Evolutionary conservation across 2,113 vertebrate genomes (phyloP), one percentile per base, ranked within the genome.

Genomic region (Struthio camelus): DNA sequence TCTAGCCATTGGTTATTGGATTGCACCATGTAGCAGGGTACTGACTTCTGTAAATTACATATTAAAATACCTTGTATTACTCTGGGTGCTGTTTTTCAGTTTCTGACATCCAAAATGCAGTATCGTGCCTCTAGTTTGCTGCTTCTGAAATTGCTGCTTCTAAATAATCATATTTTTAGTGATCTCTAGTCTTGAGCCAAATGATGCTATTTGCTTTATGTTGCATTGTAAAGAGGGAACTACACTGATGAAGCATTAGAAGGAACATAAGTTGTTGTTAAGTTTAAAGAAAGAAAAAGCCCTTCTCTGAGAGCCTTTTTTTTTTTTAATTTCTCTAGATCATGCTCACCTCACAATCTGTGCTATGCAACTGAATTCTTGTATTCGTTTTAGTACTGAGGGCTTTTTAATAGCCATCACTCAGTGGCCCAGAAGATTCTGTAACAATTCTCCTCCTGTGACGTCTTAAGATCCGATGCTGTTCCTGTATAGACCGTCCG

Each of bases 11-110:
- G 98, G 98, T 51, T 99, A 99, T 78, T 99, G 99, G 99, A 98
- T 99, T 24, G 99, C 99, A 61, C 99, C 99, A 14, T 99, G 99
- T 97, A 99, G 98, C 98, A 98, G 98, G 98, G 99, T 99, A 98
- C 72, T 93, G 48, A 86, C 62, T 82, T 95, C 92, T 85, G 79
- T 71, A 53, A 78, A 77, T 92, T 92, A 44, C 2, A 0, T 83
- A 58, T 19, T 15, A 16, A 69, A 28, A 38, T 76, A 36, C 92
- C 58, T 89, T 92, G 58, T 67, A 18, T 30, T 73, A 5, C 44
- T 86, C 54, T 85, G 18, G 7, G 4, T 81, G 72, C 85, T 72
- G 54, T 34, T 87, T 69, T 58, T 72, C 66, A 25, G 4, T 87
- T 91, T 66, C 46, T 94, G 64, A 56, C 65, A 65, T 56, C 70